Evolutionary conservation across 30 jellyfish, hydroid and myxozoan genomes (phyloP).

Genomic region (Haliclystus octoradiatus): DNA sequence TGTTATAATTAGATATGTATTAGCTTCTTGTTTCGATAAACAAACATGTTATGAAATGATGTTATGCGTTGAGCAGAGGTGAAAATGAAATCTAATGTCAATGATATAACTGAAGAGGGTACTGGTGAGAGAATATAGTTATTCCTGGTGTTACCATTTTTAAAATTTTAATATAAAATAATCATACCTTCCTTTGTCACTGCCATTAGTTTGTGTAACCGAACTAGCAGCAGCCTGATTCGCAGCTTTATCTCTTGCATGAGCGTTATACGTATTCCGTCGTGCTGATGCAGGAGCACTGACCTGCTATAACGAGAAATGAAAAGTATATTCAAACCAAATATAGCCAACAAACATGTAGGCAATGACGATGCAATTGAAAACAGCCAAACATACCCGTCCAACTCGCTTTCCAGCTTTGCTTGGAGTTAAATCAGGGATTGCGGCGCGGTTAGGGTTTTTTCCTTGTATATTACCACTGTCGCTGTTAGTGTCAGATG

Average conservation of each 20-base stretch:
- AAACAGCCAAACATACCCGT: slow-evolving; percentile 45
- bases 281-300: slow-evolving; percentile 90
- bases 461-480: slow-evolving; percentile 17
- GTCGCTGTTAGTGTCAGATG: slow-evolving; percentile 26
- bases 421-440: slow-evolving; percentile 61
- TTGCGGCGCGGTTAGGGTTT: slow-evolving; percentile 89
- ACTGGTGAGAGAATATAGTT: no score
- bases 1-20: no score
- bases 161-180: no score
- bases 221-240: slow-evolving; percentile 25
- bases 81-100: no score
- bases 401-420: slow-evolving; percentile 64
- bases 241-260: slow-evolving; percentile 45
- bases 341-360: not conserved
- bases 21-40: no score
- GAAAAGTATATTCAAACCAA: not conserved
- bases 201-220: slow-evolving; percentile 67
- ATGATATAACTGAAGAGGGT: no score
- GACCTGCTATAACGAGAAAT: slow-evolving; percentile 29
- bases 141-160: no score
- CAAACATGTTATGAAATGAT: no score
- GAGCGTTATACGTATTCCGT: slow-evolving; percentile 54
- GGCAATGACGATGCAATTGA: not conserved
- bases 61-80: no score
- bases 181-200: slow-evolving; percentile 51